Evolutionary conservation across 2,888 invertebrate species (phyloP).

Genomic region (Drosophila niveifrons): DNA sequence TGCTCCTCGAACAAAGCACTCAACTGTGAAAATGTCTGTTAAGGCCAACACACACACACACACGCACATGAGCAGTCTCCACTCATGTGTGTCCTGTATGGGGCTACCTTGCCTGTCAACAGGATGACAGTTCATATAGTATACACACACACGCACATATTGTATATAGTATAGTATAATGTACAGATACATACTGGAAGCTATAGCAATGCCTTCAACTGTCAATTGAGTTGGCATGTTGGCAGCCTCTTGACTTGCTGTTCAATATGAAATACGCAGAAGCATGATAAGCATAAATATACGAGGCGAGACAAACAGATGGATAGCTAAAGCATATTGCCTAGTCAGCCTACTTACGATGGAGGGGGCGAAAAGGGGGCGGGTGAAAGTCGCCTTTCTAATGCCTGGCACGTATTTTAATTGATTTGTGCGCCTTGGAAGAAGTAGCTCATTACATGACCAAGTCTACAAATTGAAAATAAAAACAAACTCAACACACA

Average conservation of each 20-base stretch:
- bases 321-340: slow-evolving; percentile 47
- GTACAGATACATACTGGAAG: slow-evolving; percentile 19
- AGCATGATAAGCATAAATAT: slow-evolving; percentile 69
- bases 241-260: slow-evolving; percentile 77
- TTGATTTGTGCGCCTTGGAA: slow-evolving; percentile 74
- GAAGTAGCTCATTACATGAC: slow-evolving; percentile 56
- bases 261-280: slow-evolving; percentile 77
- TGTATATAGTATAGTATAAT: slow-evolving; percentile 32
- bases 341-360: slow-evolving; percentile 59
- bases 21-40: slow-evolving; percentile 81
- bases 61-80: slow-evolving; percentile 42
- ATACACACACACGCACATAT: slow-evolving; percentile 29
- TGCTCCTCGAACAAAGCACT: slow-evolving; percentile 70
- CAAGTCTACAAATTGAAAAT: slow-evolving; percentile 49
- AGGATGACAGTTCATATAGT: slow-evolving; percentile 77
- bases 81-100: slow-evolving; percentile 63
- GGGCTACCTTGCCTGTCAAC: slow-evolving; percentile 77
- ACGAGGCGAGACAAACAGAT: slow-evolving; percentile 4
- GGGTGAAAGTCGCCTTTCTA: slow-evolving; percentile 50
- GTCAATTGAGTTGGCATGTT: slow-evolving; percentile 81
- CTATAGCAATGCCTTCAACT: slow-evolving; percentile 64
- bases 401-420: slow-evolving; percentile 84
- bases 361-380: no score
- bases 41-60: slow-evolving; percentile 68
- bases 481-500: slow-evolving; percentile 7